Base-by-base conservation (phyloP, 1,140 invertebrate genomes). In the Drosophila dunni region DNA sequence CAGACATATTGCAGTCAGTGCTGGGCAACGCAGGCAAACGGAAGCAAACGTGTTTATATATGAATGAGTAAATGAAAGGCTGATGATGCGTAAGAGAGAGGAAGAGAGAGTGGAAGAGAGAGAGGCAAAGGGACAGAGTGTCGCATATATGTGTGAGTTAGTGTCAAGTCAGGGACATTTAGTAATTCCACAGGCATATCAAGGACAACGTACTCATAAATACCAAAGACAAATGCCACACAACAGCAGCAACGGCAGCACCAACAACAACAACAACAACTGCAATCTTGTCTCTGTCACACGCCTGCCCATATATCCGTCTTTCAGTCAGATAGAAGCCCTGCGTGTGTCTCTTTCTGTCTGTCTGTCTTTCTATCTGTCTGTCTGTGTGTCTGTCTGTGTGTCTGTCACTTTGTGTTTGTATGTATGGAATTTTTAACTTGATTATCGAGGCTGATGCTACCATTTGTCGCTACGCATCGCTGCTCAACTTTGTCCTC, bases 161-260 rank as follows among this genome's bases (percentile, higher is more conserved):
- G 84, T 89, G 84, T 89, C 80, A 81, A 89, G 84, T 84, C 84
- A 81, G 84, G 84, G 80, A 84, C 84, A 89, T 89, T 89, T 89
- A 89, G 84, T 89, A 89, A 89, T 89, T 89, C 84, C 75, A 71
- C 78, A 78, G 71, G 84, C 84, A 89, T 89, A 89, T 89, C 84
- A 89, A 89, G 84, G 84, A 89, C 84, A 89, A 89, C 84, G 84
- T 88, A 88, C 84, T 89, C 84, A 89, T 89, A 89, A 89, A 89
- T 88, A 88, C 84, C 84, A 88, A 88, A 83, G 84, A 70, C 80
- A 81, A 89, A 88, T 88, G 84, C 84, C 84, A 38, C 65, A 74
- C 73, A 88, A 56, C 70, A 68, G 33, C 79, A 68, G 38, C 50
- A 70, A 40, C 48, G 57, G 38, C 66, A 69, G 36, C 58, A 69